Evolutionary conservation across 1,140 invertebrate genomes (phyloP), one percentile per base, ranked within the genome.

Genomic region (Trachymyrmex cornetzi): DNA sequence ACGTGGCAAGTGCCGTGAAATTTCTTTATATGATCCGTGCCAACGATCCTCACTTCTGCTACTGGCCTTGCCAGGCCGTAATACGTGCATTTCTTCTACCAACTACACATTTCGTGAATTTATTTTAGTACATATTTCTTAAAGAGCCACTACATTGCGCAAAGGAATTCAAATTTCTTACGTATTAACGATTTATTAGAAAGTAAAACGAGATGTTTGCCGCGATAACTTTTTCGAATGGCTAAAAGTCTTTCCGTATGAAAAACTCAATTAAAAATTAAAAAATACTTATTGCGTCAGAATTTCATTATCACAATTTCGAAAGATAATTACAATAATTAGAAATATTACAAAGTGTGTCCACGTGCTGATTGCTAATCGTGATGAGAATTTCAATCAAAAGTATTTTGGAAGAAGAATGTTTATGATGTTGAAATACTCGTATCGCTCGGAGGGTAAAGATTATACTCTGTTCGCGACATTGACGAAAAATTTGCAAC

Each of bases 1-100:
- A 82, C 64, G 53, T 77, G 66, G 69, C 87, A 93, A 93, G 89
- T 92, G 88, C 86, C 87, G 81, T 91, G 92, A 93, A 94, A 93
- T 93, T 84, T 90, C 80, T 82, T 85, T 77, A 87, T 86, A 86
- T 87, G 67, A 89, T 66, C 22, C 69, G 82, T 88, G 90, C 88
- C 90, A 90, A 89, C 86, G 59, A 63, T 50, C 53, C 38, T 30
- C 27, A 1, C 50, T 69, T 53, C 7, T 84, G 44, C 61, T 84
- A 30, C 61, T 27, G 16, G 27, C 44, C 71, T 50, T 85, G 72
- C 59, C 71, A 64, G 72, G n/a, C 30, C 27, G 27, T 75, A 63
- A 77, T 63, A 24, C 71, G 22, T 14, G 57, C 38, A 5, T 69
- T 72, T 77, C 72, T 30, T 72, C 34, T 72, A 79, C 34, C 24